These are phyloP conservation scores for Dusona sp. DNA, from an alignment of 2,888 invertebrate species.

Conservation along the genomic window DNA sequence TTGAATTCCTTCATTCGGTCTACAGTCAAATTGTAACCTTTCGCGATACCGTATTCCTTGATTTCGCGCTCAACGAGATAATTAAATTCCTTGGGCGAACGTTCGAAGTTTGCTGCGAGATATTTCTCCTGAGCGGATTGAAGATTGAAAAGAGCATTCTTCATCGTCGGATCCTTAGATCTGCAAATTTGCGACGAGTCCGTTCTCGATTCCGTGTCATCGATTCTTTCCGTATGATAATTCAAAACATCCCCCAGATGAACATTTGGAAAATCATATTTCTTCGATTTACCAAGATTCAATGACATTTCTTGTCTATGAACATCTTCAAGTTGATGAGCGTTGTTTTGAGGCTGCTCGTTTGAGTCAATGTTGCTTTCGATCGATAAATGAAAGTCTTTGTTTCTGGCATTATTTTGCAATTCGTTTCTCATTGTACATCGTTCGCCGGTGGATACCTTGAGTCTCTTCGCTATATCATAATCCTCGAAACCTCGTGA, in stretches of 20 bases:
- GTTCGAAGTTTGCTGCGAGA: constrained; percentile 71
- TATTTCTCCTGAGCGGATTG: constrained; percentile 71
- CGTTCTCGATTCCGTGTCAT: constrained; percentile 63
- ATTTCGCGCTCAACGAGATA: constrained; percentile 76
- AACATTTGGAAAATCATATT: constrained; percentile 58
- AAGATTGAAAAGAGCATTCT: constrained; percentile 76
- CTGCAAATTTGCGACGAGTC: constrained; percentile 72
- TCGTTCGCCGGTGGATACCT: constrained; percentile 73
- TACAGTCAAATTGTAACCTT: constrained; percentile 75
- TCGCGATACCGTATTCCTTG: constrained; percentile 78
- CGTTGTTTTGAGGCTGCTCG: constrained; percentile 40
- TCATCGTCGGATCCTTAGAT: constrained; percentile 73
- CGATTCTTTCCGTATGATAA: constrained; percentile 67
- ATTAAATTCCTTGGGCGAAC: constrained; percentile 75
- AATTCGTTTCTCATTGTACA: constrained; percentile 57
- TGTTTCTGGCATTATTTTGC: constrained; percentile 65
- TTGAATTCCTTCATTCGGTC: constrained; percentile 80
- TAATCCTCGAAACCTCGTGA: constrained; percentile 78
- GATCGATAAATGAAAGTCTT: constrained; percentile 70
- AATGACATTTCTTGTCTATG: constrained; percentile 71
- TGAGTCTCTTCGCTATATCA: constrained; percentile 76
- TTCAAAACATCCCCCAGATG: constrained; percentile 53
- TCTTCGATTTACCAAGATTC: constrained; percentile 73
- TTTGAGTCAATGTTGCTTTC: constrained; percentile 27
- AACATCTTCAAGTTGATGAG: constrained; percentile 72